A percentile compares a stretch with the other conserved stretches of the same genome.
Evolutionary conservation across 2,797 vertebrate genomes (phyloP).

Genomic region (Cyclopterus lumpus): DNA sequence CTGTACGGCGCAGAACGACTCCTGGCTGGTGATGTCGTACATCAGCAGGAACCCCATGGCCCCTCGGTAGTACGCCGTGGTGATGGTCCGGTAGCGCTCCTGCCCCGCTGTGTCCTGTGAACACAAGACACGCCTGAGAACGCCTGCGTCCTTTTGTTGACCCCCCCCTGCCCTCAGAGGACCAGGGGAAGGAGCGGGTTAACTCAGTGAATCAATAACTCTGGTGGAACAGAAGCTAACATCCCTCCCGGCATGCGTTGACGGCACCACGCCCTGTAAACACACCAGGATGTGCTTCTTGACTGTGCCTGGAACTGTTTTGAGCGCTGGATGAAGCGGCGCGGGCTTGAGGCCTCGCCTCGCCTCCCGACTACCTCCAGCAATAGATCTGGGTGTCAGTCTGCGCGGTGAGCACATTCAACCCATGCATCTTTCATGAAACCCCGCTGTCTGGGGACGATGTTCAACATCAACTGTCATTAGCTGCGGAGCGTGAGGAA

Average conservation of each 20-base stretch:
- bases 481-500: conserved; percentile 70
- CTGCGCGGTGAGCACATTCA: conserved; percentile 69
- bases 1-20: conserved; percentile 91
- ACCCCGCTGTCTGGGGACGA: conserved; percentile 65
- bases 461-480: conserved; percentile 78
- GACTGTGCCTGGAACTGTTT: not conserved
- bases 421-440: conserved; percentile 81
- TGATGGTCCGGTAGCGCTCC: conserved; percentile 94
- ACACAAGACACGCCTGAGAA: conserved; percentile 18
- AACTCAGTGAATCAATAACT: conserved; percentile 56
- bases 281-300: conserved; percentile 51
- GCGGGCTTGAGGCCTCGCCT: conserved; percentile 20
- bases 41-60: conserved; percentile 95
- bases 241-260: conserved; percentile 20
- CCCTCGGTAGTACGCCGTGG: conserved; percentile 93
- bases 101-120: conserved; percentile 92
- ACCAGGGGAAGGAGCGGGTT: not conserved
- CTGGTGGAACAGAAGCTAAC: conserved; percentile 16
- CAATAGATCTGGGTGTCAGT: conserved; percentile 65
- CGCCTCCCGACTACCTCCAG: conserved; percentile 56
- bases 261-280: conserved; percentile 56
- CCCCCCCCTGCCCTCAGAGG: no score
- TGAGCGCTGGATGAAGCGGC: not conserved
- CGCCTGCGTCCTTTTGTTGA: not conserved
- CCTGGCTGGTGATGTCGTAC: conserved; percentile 91